phyloP scores from a whole-genome alignment of 2,888 invertebrate species.

The Lumbricus terrestris region DNA sequence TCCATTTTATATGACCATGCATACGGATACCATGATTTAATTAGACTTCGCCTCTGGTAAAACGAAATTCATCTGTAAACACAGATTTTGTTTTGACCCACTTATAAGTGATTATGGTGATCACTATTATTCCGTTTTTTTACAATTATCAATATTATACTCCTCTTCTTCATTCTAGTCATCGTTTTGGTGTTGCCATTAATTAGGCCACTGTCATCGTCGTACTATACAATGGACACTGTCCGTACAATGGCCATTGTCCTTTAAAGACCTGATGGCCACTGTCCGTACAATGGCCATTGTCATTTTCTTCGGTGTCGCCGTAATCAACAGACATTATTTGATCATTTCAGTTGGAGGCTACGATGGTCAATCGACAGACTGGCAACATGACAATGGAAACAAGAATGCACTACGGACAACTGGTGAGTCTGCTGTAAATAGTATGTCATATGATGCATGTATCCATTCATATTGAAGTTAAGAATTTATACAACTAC shows the following conservation, averaged over 20 bases:
- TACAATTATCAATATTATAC: background rate
- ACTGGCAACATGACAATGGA: background rate
- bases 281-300: background rate
- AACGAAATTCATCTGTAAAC: background rate
- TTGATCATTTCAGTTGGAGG: background rate
- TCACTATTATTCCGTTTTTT: background rate
- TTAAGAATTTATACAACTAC: too few species aligned
- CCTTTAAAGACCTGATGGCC: too few species aligned
- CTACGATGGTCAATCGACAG: constrained; percentile 40
- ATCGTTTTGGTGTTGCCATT: too few species aligned
- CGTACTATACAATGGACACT: too few species aligned
- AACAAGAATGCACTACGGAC: background rate
- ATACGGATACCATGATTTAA: background rate
- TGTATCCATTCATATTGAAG: too few species aligned
- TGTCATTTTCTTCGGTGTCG: background rate
- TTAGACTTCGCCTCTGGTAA: background rate
- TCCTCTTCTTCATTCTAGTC: too few species aligned
- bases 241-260: background rate
- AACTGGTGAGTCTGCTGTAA: background rate
- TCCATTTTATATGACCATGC: background rate
- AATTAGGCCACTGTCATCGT: too few species aligned
- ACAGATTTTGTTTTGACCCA: background rate
- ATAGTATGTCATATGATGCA: too few species aligned
- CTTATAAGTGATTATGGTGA: background rate
- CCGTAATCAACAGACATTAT: background rate